phyloP scores from a whole-genome alignment of 2,888 invertebrate species.

The Chalcosyrphus nemorum region DNA sequence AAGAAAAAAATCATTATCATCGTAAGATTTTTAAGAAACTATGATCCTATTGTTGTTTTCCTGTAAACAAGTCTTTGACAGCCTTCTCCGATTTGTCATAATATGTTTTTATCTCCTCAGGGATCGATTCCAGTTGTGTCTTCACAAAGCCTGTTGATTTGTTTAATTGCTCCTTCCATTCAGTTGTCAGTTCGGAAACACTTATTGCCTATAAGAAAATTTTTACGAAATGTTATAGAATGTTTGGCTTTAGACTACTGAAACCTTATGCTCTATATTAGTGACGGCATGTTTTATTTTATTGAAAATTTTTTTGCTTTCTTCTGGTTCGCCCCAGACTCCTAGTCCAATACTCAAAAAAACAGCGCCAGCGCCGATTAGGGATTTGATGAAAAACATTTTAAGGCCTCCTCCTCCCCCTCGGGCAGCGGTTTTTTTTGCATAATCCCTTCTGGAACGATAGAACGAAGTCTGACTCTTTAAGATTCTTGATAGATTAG shows the following conservation, averaged over 20 bases:
- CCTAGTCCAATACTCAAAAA: conserved; percentile 27
- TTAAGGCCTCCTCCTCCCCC: conserved; percentile 25
- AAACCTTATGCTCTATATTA: conserved; percentile 34
- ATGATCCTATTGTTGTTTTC: conserved; percentile 3
- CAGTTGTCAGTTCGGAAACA: background rate
- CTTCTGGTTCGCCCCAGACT: conserved; percentile 47
- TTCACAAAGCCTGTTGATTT: conserved; percentile 17
- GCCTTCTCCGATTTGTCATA: conserved; percentile 41
- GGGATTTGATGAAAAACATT: conserved; percentile 30
- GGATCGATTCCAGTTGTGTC: conserved; percentile 15
- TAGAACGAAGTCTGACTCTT: conserved; percentile 40
- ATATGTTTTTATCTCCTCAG: conserved; percentile 22
- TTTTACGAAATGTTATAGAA: too few species aligned
- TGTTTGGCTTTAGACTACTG: too few species aligned
- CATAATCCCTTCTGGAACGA: too few species aligned
- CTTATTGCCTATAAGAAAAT: too few species aligned
- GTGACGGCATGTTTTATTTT: background rate
- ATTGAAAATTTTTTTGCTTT: conserved; percentile 6
- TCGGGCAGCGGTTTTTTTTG: background rate
- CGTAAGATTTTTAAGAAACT: too few species aligned
- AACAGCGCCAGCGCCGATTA: conserved; percentile 43
- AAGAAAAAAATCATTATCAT: background rate
- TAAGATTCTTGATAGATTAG: conserved; percentile 23
- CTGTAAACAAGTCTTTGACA: conserved; percentile 36
- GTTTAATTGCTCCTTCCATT: conserved; percentile 4